These are phyloP conservation scores for Lipophrys pholis DNA, from an alignment of 2,113 vertebrate genomes.

Conservation along the genomic window DNA sequence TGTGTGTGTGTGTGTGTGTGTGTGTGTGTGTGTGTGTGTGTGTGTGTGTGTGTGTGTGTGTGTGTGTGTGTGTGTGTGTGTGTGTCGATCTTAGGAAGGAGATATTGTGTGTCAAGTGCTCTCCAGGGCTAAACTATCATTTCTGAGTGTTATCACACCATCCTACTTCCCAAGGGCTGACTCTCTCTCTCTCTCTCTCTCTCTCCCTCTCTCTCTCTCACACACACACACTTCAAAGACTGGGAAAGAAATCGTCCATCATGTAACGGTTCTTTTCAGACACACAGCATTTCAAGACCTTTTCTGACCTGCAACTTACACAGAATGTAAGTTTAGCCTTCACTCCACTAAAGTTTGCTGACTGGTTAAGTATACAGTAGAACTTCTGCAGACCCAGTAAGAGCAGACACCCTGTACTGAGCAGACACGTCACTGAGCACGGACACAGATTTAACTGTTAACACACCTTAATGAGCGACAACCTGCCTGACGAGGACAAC, in stretches of 20 bases:
- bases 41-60: slow-evolving; percentile 62
- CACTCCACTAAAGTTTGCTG: slow-evolving; percentile 10
- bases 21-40: slow-evolving; percentile 77
- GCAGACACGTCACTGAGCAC: too few relatives aligned
- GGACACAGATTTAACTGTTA: too few relatives aligned
- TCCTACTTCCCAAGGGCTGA: slow-evolving; percentile 77
- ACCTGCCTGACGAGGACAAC: too few relatives aligned
- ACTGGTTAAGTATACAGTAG: slow-evolving; percentile 15
- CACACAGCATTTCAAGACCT: slow-evolving; percentile 39
- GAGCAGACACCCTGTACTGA: too few relatives aligned
- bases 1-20: slow-evolving; percentile 74
- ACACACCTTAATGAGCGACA: too few relatives aligned
- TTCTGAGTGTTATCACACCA: slow-evolving; percentile 86
- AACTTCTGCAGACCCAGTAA: too few relatives aligned
- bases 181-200: slow-evolving; percentile 71
- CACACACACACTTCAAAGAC: slow-evolving; percentile 31
- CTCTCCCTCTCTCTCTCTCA: slow-evolving; percentile 22
- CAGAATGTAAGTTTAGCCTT: slow-evolving; percentile 38
- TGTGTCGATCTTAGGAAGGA: slow-evolving; percentile 79
- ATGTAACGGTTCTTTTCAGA: slow-evolving; percentile 56
- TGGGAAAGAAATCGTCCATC: slow-evolving; percentile 60
- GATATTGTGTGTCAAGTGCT: slow-evolving; percentile 86
- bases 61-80: slow-evolving; percentile 50
- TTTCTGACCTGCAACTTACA: slow-evolving; percentile 40
- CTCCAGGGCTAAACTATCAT: slow-evolving; percentile 87